Base-by-base conservation (phyloP, 92 coral and sea anemone species). In the Metridium senile region DNA sequence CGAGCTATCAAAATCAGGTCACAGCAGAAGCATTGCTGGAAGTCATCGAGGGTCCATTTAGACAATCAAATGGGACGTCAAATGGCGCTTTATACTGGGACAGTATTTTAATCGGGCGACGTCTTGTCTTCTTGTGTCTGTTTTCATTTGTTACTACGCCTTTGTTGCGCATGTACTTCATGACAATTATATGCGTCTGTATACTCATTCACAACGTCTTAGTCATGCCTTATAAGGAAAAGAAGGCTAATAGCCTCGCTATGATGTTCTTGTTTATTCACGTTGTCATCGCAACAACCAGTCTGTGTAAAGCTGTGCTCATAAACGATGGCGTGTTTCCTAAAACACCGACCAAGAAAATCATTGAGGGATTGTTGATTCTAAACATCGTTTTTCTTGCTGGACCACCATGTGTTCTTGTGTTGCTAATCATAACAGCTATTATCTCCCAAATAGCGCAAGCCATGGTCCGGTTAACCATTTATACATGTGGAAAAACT, bases 21-120 rank as follows among this genome's bases (percentile, higher is more conserved):
- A 45, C 51, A 16, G 7, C 9, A 26, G 33, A 70, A 25, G 76
- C 52, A 0, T 30, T 72, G 21, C 58, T 52, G 31, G 35, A 61
- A 4, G 62, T 62, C 74, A 69, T 62, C 67, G 45, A 57, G 46
- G 89, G 82, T 9, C 78, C 82, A 31, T 62, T 81, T 61, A 45
- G 89, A n/a, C 77, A 59, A 52, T 81, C 89, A 19, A 31, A 52
- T 19, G 54, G 34, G 35, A 62, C 32, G n/a, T 72, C 72, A 70
- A 11, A 18, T 51, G 89, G 85, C 4, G 66, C 85, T 43, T 68
- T 80, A 49, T 80, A 86, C 76, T 86, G 90, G 90, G 82, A 86
- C 23, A 75, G 90, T 65, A 76, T 86, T 35, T 28, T 86, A 62
- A 86, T 81, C 34, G 90, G 90, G 10, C 85, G 90, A 26, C 59